Evolutionary conservation across 1,140 invertebrate species (phyloP), one percentile per base, ranked within the genome.

Genomic region (Prorops nasuta): DNA sequence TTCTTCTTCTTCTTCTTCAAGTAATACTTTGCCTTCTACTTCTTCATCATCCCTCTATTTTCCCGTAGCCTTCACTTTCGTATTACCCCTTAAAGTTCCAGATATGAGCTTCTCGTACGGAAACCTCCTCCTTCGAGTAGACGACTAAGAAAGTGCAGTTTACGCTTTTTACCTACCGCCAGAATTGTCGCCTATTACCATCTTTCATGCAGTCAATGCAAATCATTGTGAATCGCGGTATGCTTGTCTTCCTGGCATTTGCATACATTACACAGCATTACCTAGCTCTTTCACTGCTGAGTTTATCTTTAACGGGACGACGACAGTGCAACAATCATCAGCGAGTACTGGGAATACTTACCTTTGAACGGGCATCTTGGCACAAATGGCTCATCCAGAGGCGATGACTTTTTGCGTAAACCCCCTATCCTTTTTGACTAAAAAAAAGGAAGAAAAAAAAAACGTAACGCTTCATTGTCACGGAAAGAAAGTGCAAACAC

Each of bases 181-280:
- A 39, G 10, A 22, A 9, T 14, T 35, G 3, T 18, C 32, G 49
- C 7, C 43, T 60, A 54, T 57, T 54, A 52, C 34, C 41, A 49
- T 60, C 54, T 54, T 44, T 55, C 39, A 40, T 46, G 17, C 44
- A 3, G 37, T 9, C 15, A 31, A 51, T 49, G 31, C 22, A 49
- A 47, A 52, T 56, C 45, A 41, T 12, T 18, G 12, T 18, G 24
- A 51, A 58, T 46, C 18, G 18, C 39, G 16, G 9, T 37, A 48
- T 19, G 19, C 35, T 28, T 35, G 44, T 34, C 40, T 40, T 17
- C 35, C 17, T 34, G 28, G 48, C 54, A 54, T 54, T 58, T 39
- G 15, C 48, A 37, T 35, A 20, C 28, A 53, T 59, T 54, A 47
- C 8, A 18, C 10, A 28, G 4, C 24, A 28, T 28, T 28, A 4